A percentile compares a stretch with the other conserved stretches of the same genome.
Evolutionary conservation across 1,140 invertebrate species (phyloP).

Genomic region (Tyrophagus putrescentiae): DNA sequence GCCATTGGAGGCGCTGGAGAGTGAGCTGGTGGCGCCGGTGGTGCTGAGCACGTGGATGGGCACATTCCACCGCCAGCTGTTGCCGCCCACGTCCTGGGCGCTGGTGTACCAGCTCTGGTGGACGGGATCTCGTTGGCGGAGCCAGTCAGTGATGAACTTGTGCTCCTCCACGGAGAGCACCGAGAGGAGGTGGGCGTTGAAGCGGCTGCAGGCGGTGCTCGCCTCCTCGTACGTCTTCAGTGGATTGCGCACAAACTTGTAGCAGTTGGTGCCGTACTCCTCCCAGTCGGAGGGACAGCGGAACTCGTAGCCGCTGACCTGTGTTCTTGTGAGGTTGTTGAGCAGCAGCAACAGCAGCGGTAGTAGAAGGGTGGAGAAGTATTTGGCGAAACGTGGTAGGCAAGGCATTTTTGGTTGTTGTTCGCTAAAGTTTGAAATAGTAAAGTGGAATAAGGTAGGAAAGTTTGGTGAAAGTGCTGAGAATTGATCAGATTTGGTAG

Average conservation of each 20-base stretch:
- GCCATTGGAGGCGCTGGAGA: no score
- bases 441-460: no score
- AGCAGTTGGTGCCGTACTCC: conserved; percentile 57
- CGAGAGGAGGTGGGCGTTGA: conserved; percentile 59
- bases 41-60: conserved; percentile 57
- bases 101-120: conserved; percentile 73
- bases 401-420: no score
- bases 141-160: conserved; percentile 58
- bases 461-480: no score
- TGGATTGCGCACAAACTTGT: conserved; percentile 71
- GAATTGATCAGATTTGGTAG: no score
- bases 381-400: no score
- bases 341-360: no score
- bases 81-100: conserved; percentile 50
- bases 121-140: conserved; percentile 63
- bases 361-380: no score
- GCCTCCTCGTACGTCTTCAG: conserved; percentile 58
- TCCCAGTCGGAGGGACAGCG: conserved; percentile 66
- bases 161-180: conserved; percentile 70
- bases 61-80: conserved; percentile 65
- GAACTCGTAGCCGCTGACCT: no score
- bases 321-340: no score
- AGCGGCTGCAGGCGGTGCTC: conserved; percentile 57
- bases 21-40: conserved; percentile 66
- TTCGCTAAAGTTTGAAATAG: no score